Evolutionary conservation across 2,797 vertebrate species (phyloP).

Genomic region (Crocidura indochinensis): DNA sequence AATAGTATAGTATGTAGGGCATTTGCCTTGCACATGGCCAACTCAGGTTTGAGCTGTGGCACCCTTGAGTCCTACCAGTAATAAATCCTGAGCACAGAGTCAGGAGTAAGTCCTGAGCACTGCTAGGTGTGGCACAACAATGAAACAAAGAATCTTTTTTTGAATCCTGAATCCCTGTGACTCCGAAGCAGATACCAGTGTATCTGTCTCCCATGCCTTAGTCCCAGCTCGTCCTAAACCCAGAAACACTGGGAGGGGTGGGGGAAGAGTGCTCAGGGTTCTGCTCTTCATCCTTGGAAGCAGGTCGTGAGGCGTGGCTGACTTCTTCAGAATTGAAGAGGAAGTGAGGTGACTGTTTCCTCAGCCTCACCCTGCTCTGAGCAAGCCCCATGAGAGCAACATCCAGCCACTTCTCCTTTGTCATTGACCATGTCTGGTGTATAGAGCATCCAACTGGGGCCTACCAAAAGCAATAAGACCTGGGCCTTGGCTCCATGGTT

Average conservation of each 20-base stretch:
- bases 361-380: conserved; percentile 55
- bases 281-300: conserved; percentile 34
- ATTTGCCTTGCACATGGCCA: no score
- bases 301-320: conserved; percentile 31
- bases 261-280: background rate
- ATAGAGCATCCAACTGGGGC: background rate
- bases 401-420: conserved; percentile 73
- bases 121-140: no score
- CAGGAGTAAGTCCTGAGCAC: no score
- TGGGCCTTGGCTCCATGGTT: background rate
- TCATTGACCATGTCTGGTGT: conserved; percentile 2
- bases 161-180: conserved; percentile 16
- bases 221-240: background rate
- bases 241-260: background rate
- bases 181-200: conserved; percentile 35
- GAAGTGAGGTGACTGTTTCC: conserved; percentile 80
- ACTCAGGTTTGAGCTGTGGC: no score
- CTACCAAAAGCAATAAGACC: background rate
- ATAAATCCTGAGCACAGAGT: no score
- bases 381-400: conserved; percentile 54
- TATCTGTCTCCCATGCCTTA: background rate
- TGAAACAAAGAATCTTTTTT: background rate
- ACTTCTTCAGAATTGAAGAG: conserved; percentile 75
- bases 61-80: no score
- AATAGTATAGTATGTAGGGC: no score